Percentiles rank a stretch among this genome's conserved stretches.
These are phyloP conservation scores for Acleris emargana DNA, from an alignment of 2,888 invertebrate genomes.

Conservation along the genomic window DNA sequence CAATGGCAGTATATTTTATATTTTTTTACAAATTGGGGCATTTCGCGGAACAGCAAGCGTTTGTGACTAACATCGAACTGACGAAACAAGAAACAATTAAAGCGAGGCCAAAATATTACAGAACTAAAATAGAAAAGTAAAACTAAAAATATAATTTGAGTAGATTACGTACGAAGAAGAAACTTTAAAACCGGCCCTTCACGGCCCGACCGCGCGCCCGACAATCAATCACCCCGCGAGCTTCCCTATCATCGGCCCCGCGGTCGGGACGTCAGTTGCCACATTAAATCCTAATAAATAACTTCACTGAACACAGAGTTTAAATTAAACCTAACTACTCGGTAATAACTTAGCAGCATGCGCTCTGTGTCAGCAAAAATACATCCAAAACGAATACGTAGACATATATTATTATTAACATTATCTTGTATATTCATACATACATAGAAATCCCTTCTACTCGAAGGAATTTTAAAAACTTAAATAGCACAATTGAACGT, in stretches of 20 bases:
- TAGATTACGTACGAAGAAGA: constrained; percentile 17
- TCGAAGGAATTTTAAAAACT: constrained; percentile 13
- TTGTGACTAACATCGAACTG: constrained; percentile 7
- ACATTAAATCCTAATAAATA: constrained; percentile 25
- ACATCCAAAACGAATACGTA: constrained; percentile 20
- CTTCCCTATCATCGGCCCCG: neutral
- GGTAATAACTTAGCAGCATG: constrained; percentile 9
- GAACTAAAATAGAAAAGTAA: constrained; percentile 12
- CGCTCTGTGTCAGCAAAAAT: constrained; percentile 15
- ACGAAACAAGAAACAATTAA: constrained; percentile 10
- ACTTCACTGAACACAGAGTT: constrained; percentile 22
- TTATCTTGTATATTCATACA: constrained; percentile 30
- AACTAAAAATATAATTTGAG: constrained; percentile 28
- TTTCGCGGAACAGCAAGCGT: constrained; percentile 8
- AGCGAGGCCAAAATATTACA: neutral
- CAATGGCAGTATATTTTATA: constrained; percentile 26
- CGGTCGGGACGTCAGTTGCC: neutral
- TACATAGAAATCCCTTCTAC: constrained; percentile 17
- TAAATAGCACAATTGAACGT: neutral
- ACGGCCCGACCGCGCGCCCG: too few relatives aligned
- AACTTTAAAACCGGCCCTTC: neutral
- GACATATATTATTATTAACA: constrained; percentile 25
- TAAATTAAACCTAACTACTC: constrained; percentile 16
- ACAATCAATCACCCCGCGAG: neutral
- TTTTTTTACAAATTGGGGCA: constrained; percentile 37